Conservation (phyloP, 2,888 invertebrate genomes). For the Amphimallon solstitiale region DNA sequence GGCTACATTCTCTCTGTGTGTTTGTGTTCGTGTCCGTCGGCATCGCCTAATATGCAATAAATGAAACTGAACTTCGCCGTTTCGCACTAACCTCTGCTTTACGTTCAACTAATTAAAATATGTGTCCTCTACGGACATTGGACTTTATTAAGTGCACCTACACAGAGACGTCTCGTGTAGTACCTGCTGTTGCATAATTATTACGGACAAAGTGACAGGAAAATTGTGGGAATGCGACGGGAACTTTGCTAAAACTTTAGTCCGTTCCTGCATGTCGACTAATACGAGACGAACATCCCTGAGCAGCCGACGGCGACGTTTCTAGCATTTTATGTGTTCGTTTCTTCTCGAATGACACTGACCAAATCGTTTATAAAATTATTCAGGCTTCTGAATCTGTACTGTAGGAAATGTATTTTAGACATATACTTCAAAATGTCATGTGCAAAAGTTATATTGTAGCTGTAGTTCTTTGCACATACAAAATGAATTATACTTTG, state of each 20-base stretch:
- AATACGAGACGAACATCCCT: background rate
- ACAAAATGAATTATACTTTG: too few species aligned
- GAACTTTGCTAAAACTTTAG: slow-evolving; percentile 1
- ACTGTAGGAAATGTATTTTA: too few species aligned
- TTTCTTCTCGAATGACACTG: background rate
- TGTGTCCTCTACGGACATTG: background rate
- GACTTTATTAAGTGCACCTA: slow-evolving; percentile 5
- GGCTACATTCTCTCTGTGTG: too few species aligned
- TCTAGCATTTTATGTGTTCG: background rate
- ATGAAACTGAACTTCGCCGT: slow-evolving; percentile 19
- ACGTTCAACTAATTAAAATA: slow-evolving; percentile 22
- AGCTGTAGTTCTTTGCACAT: too few species aligned
- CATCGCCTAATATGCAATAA: slow-evolving; percentile 19
- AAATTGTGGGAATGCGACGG: slow-evolving; percentile 12
- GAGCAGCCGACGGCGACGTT: background rate
- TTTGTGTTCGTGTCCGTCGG: background rate
- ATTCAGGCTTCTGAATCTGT: too few species aligned
- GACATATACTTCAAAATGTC: too few species aligned
- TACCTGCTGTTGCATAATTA: slow-evolving; percentile 20
- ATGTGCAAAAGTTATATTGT: too few species aligned
- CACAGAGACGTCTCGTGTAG: slow-evolving; percentile 6
- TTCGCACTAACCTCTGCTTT: background rate
- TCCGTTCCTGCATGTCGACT: background rate
- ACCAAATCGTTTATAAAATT: too few species aligned
- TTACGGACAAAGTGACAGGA: slow-evolving; percentile 16